These are phyloP conservation scores for Ochropleura leucogaster DNA, from an alignment of 2,888 invertebrate genomes.

Conservation along the genomic window DNA sequence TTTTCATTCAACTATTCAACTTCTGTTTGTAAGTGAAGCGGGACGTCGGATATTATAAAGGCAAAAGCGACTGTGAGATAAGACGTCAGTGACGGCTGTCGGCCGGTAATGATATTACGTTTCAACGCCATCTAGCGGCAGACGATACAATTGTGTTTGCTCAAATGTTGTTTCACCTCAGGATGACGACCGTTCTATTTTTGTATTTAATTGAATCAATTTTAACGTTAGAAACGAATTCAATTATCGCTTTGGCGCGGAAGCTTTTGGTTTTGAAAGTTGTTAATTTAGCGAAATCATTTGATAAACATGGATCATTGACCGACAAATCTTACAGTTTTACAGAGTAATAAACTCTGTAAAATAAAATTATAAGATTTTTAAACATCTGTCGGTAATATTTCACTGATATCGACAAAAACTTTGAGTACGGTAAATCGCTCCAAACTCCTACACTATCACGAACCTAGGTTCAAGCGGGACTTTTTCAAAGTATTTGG, in stretches of 20 bases:
- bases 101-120: conserved; percentile 69
- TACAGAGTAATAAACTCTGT: too few species aligned
- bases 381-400: not conserved
- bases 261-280: conserved; percentile 10
- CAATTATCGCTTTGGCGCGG: conserved; percentile 40
- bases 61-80: conserved; percentile 67
- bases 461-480: conserved; percentile 21
- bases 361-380: not conserved
- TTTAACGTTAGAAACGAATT: conserved; percentile 37
- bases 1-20: conserved; percentile 66
- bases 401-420: not conserved
- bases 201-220: conserved; percentile 63
- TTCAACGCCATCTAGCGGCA: conserved; percentile 66
- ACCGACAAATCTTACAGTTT: not conserved
- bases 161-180: conserved; percentile 65
- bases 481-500: conserved; percentile 35
- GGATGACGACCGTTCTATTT: conserved; percentile 60
- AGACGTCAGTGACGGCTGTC: conserved; percentile 67
- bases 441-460: conserved; percentile 27
- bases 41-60: conserved; percentile 69
- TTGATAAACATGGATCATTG: not conserved
- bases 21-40: conserved; percentile 61
- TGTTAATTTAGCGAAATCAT: conserved; percentile 9
- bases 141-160: conserved; percentile 68
- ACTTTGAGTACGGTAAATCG: conserved; percentile 23